Evolutionary conservation across 2,888 invertebrate species (phyloP), one percentile per base, ranked within the genome.

Genomic region (Cerastoderma edule): DNA sequence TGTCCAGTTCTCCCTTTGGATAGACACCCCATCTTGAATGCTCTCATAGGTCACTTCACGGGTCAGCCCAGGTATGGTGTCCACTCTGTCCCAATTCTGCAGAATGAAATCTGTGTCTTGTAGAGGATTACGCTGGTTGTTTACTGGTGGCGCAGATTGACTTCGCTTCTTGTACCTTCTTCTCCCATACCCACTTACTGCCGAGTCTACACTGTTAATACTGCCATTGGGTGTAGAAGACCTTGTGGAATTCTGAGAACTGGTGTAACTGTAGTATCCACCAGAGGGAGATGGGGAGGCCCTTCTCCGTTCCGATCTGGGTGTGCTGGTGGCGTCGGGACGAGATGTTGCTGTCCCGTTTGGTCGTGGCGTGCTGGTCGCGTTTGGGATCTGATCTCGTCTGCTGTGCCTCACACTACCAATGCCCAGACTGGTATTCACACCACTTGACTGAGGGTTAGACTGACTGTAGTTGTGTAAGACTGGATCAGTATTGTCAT

Each of bases 61-160:
- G 27, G 54, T 53, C 65, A 81, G 67, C 67, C 81, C 81, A 73
- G 81, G 75, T 60, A 81, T 81, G 39, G 39, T 46, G 16, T 78
- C 81, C 72, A 70, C 64, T 10, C 73, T 67, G 16, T 75, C 64
- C 81, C 81, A 75, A 44, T 75, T 78, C 35, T 72, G 56, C 33
- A 78, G 60, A 28, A 78, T 72, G 67, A 75, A 69, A 71, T 78
- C 81, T 22, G 76, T 80, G 19, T 80, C 76, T 19, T 64, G 81
- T 60, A 82, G 72, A 68, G 75, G 72, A 22, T 73, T 64, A 56
- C 81, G 72, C 30, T 83, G 67, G 5, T 67, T 78, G 24, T 83
- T 67, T 50, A 79, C 83, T 48, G 85, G 81, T n/a, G 85, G 85
- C 16, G 85, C 85, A 5, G 87, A 87, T 19, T 80, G 74, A 33